Base-by-base conservation (phyloP, 2,113 vertebrate species). In the Onychostruthus taczanowskii region DNA sequence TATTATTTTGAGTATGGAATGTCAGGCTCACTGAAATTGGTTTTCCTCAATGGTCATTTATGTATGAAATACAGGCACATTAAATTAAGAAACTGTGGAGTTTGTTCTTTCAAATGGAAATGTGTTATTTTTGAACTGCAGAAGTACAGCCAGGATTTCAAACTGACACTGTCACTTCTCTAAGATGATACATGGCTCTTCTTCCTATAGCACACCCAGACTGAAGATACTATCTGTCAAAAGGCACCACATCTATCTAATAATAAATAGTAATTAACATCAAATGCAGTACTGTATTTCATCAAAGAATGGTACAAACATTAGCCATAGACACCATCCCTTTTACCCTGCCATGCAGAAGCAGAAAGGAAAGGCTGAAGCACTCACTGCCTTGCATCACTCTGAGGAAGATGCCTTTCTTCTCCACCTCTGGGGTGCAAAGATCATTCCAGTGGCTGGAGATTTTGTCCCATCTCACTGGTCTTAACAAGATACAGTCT, bases 101-200 rank as follows among this genome's bases (percentile, higher is more conserved):
- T 78, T 90, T 39, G 16, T 89, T 73, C 87, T 97, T 94, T 96
- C 87, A 93, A 90, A 96, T 64, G 56, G 56, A 95, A 96, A 90
- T 78, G 27, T 37, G 73, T 90, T 94, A 50, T 77, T 89, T 95
- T 90, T 74, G 72, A 95, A 87, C 61, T 84, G 64, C 64, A 94
- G 61, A 89, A 90, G 63, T 64, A 78, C 28, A 50, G 79, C 81
- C 75, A 80, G 72, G 52, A 90, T 89, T 95, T 92, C 85, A 90
- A 84, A 89, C 47, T 56, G 76, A 86, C 72, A 67, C 14, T 63
- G 46, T 83, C 84, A 68, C 43, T 69, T 93, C 70, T 92, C 93
- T 53, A 68, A 78, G 64, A 68, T 68, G 33, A 73, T 93, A 44
- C 39, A 74, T 72, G 39, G 72, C 46, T 84, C 52, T 33, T 75